Base-by-base conservation (phyloP, 2,797 vertebrate species). In the Poecilia wingei region DNA sequence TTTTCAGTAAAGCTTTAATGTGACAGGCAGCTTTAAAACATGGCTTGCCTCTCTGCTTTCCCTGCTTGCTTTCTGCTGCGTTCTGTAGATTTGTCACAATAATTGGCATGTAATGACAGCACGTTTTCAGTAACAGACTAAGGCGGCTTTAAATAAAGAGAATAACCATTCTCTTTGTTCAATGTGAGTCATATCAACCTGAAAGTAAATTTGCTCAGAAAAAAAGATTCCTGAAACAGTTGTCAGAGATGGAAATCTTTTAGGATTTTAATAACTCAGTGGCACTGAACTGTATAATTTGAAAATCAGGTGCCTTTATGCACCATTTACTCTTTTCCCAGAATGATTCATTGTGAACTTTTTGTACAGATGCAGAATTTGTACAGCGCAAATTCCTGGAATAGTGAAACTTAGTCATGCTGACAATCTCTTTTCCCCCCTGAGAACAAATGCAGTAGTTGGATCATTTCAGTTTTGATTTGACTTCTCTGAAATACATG, bases 1-100 rank as follows among this genome's bases (percentile, higher is more conserved):
- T 74, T 88, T 76, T 83, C 57, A 74, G 64, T 14, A 74, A 10
- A 69, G 69, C 53, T 79, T 66, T 36, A 80, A 84, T 80, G 41
- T 33, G 31, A 80, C 59, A 66, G 31, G 79, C 59, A 66, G 45
- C 51, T 45, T 74, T 57, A 39, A 41, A 79, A 55, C 33, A 53
- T 31, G 13, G 28, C 66, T 75, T 74, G 66, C 61, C 79, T 70
- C 49, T 72, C 70, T 77, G 55, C 66, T 66, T 78, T 79, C 31
- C 28, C 45, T 14, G 6, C 76, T 43, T 68, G 77, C 61, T 10
- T 72, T 59, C 80, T 36, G 66, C 45, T 71, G 71, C 20, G 36
- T 82, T 77, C 39, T 55, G 14, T 57, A 70, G 74, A 49, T 78
- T 47, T 74, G 33, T 79, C 59, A 80, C 74, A 84, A 55, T 49